Evolutionary conservation across 2,797 vertebrate genomes (phyloP).

Genomic region (Thamnophis elegans): DNA sequence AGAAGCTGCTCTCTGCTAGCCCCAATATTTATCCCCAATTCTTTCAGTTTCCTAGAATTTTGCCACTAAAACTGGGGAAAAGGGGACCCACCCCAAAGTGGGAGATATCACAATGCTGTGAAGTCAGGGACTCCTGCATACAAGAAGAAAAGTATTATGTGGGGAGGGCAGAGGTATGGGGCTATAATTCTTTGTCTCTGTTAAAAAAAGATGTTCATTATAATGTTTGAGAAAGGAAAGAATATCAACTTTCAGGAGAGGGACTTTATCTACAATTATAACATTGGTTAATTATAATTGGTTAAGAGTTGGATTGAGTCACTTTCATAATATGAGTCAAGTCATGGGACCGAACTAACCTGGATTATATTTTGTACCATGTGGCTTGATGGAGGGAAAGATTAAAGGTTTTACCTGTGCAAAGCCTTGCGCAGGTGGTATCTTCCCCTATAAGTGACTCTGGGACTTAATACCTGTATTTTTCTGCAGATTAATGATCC

Average conservation of each 20-base stretch:
- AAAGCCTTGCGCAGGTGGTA: neutral
- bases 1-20: neutral
- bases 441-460: neutral
- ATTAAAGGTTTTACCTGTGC: neutral
- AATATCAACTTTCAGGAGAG: neutral
- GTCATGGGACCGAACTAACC: neutral
- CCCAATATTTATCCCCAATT: neutral
- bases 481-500: neutral
- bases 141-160: neutral
- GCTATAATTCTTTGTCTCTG: neutral
- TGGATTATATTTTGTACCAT: neutral
- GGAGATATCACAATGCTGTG: neutral
- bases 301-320: neutral
- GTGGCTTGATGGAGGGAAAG: neutral
- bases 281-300: neutral
- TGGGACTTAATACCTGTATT: neutral
- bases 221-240: neutral
- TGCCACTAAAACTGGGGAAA: neutral
- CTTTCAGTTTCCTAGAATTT: neutral
- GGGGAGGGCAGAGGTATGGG: neutral
- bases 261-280: neutral
- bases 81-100: neutral
- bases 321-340: neutral
- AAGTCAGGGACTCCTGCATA: neutral
- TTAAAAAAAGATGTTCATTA: neutral